Evolutionary conservation across 2,797 vertebrate species (phyloP), one percentile per base, ranked within the genome.

Genomic region (Sebastolobus altivelis): DNA sequence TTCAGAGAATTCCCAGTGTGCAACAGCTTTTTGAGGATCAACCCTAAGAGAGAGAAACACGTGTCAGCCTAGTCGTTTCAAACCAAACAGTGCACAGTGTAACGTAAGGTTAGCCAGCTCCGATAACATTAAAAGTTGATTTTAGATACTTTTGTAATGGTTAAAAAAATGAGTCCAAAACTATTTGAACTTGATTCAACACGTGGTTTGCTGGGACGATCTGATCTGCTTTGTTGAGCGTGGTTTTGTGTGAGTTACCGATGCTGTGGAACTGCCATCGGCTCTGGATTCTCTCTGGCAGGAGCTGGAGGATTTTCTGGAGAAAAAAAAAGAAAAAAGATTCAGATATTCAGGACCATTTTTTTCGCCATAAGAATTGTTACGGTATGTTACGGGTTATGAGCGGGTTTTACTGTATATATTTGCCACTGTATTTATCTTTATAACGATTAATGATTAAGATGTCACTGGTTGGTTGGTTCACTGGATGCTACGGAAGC

Each of bases 191-290:
- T 18, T 0, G 46, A 49, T 49, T 18, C 46, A 18, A 49, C 18
- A 49, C 3, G 18, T 20, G 46, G 46, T 68, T 72, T 56, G 4
- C 27, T 46, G 46, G 20, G 31, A 31, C 0, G 8, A 73, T 63
- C 38, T 79, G 37, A 79, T 76, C 43, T 46, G 35, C 33, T 59
- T 59, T 43, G 40, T 43, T 43, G 5, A 61, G 38, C 35, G 38
- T 18, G 37, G 2, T 35, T 79, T 37, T 58, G 37, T 22, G 40
- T 2, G 13, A 58, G 63, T 85, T 94, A 99, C 99, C 98, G 79
- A 99, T 99, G 95, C 98, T 99, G 96, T 99, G 98, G 95, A 99
- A 99, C 90, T 99, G 99, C 98, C 98, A 99, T 91, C 98, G 95
- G 75, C 96, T 97, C 90, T 99, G 98, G 94, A 99, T 98, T 91